Evolutionary conservation across 2,888 invertebrate species (phyloP), one percentile per base, ranked within the genome.

Genomic region (Stegana nigrithorax): DNA sequence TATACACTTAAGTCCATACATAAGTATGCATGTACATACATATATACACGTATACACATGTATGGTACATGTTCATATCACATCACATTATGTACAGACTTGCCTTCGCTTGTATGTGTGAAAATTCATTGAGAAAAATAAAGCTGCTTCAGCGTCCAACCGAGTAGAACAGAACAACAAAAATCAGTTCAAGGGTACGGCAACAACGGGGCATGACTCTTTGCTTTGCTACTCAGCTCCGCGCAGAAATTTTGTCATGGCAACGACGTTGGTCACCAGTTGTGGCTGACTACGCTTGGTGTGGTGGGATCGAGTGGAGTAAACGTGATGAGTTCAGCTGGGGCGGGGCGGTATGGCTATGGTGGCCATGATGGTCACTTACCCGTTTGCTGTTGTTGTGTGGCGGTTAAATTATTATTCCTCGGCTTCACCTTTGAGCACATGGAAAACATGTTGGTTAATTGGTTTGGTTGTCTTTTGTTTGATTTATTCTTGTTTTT

Each of bases 381-480:
- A 84, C 84, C 84, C 73, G 77, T 78, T 63, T 77, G 80, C 66
- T 79, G 82, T 57, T 83, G 83, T 67, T 63, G 61, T 69, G 69
- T 57, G 59, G 71, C 42, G 58, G 62, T 10, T 72, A 68, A 79
- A 51, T 72, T 75, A 67, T 82, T 78, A 66, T 80, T 81, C 70
- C 76, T 76, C 61, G 84, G 81, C 69, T 82, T 84, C 66, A 83
- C 83, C 75, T 84, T 85, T 65, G 85, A 83, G 77, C 85, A 85
- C 85, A 85, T 85, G 70, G 85, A 85, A 67, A 85, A 85, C 85
- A 85, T 85, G 53, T 72, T 79, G 64, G 26, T 51, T 58, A 44
- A 58, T 27, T 44, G 25, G 26, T 25, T 51, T 21, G 12, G 36
- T 2, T 56, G 1, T 53, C 32, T 5, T 7, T 51, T 50, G 4